Evolutionary conservation across 30 jellyfish, hydroid and myxozoan species (phyloP).

Genomic region (Aurelia aurita complex sp. Pacific): DNA sequence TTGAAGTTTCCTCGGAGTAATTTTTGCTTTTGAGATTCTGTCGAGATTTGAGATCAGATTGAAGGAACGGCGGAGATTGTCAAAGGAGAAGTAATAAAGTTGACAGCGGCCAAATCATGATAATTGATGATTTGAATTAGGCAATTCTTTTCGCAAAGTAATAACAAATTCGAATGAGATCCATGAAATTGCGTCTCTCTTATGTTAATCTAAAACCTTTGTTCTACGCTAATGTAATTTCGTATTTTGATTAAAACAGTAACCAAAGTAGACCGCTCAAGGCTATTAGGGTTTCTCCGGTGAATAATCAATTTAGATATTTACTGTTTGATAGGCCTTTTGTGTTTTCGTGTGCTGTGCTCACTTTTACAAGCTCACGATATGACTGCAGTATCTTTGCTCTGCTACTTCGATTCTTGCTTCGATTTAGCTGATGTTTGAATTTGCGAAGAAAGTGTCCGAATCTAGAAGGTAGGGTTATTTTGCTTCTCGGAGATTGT

Average conservation of each 20-base stretch:
- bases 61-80: too few relatives aligned
- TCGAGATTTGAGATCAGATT: too few relatives aligned
- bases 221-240: slow-evolving; percentile 15
- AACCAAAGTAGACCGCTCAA: slow-evolving; percentile 19
- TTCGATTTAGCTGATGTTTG: too few relatives aligned
- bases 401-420: too few relatives aligned
- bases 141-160: neutral
- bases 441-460: too few relatives aligned
- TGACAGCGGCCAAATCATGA: slow-evolving; percentile 1
- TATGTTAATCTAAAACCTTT: neutral
- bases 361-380: neutral
- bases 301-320: slow-evolving; percentile 3
- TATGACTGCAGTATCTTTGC: too few relatives aligned
- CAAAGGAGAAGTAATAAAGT: neutral
- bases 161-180: slow-evolving; percentile 9
- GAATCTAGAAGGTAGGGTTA: too few relatives aligned
- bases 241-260: neutral
- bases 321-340: neutral
- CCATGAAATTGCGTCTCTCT: neutral
- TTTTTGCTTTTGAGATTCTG: too few relatives aligned
- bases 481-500: too few relatives aligned
- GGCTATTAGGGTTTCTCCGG: neutral
- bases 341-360: neutral
- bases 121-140: neutral
- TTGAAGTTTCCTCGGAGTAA: too few relatives aligned